These are phyloP conservation scores for Choreutis nemorana DNA, from an alignment of 2,888 invertebrate species.

Conservation along the genomic window DNA sequence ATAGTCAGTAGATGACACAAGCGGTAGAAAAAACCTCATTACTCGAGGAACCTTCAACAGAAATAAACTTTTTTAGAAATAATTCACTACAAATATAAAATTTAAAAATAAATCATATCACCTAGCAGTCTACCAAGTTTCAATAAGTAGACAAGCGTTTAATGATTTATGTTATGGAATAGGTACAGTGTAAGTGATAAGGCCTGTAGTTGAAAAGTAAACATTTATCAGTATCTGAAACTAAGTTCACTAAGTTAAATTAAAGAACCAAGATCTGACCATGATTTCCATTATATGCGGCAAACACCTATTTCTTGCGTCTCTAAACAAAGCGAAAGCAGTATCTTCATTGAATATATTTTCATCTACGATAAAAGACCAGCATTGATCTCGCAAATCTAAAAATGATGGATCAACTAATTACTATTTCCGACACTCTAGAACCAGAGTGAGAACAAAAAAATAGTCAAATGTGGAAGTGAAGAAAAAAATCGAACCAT, in stretches of 20 bases:
- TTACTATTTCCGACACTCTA: too few species aligned
- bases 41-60: conserved; percentile 69
- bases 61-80: too few species aligned
- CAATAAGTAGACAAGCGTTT: too few species aligned
- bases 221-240: too few species aligned
- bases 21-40: conserved; percentile 76
- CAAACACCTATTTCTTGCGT: conserved; percentile 66
- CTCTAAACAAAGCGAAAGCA: conserved; percentile 73
- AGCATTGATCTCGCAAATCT: conserved; percentile 80
- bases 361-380: conserved; percentile 76
- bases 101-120: too few species aligned
- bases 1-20: conserved; percentile 80
- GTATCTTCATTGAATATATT: conserved; percentile 77
- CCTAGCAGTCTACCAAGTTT: too few species aligned
- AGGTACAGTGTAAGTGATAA: too few species aligned
- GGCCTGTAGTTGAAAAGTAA: too few species aligned
- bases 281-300: conserved; percentile 75
- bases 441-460: background rate
- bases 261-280: too few species aligned
- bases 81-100: too few species aligned
- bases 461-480: background rate
- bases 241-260: too few species aligned
- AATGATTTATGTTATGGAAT: too few species aligned
- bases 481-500: conserved; percentile 44
- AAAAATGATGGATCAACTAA: conserved; percentile 10